A percentile compares a stretch with the other conserved stretches of the same genome.
Evolutionary conservation across 64 coral and sea anemone genomes (phyloP).

Genomic region (Montipora cactus): DNA sequence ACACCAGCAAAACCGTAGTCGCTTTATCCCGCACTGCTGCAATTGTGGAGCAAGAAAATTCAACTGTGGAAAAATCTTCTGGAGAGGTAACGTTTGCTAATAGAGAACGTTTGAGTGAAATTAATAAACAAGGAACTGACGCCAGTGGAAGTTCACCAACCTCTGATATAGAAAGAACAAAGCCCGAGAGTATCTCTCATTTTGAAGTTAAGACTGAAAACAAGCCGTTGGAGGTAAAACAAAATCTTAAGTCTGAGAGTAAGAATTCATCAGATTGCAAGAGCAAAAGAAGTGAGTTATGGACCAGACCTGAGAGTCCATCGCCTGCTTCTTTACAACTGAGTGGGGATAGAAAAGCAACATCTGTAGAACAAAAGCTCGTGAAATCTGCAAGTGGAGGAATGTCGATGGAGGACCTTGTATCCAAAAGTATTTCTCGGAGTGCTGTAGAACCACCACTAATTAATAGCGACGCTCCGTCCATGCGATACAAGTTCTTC

Average conservation of each 20-base stretch:
- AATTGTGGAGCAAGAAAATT: not conserved
- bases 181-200: slow-evolving; percentile 2
- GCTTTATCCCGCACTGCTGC: not conserved
- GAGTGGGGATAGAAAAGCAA: not conserved
- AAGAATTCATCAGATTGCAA: not conserved
- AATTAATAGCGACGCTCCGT: slow-evolving; percentile 57
- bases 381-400: slow-evolving; percentile 3
- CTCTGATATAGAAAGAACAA: not conserved
- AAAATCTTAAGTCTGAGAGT: not conserved
- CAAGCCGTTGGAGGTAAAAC: not conserved
- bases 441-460: slow-evolving; percentile 70
- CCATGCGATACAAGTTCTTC: slow-evolving; percentile 60
- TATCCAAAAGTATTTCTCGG: slow-evolving; percentile 61
- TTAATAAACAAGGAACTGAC: not conserved
- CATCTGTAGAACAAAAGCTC: not conserved
- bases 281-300: slow-evolving; percentile 1
- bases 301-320: not conserved
- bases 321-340: not conserved
- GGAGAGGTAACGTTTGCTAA: not conserved
- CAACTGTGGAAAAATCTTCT: not conserved
- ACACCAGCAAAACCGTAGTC: slow-evolving; percentile 15
- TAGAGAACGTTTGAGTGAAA: not conserved
- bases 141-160: not conserved
- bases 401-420: slow-evolving; percentile 49
- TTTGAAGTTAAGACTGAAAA: slow-evolving; percentile 4